Evolutionary conservation across 2,797 vertebrate genomes (phyloP), one percentile per base, ranked within the genome.

Genomic region (Anabacerthia variegaticeps): DNA sequence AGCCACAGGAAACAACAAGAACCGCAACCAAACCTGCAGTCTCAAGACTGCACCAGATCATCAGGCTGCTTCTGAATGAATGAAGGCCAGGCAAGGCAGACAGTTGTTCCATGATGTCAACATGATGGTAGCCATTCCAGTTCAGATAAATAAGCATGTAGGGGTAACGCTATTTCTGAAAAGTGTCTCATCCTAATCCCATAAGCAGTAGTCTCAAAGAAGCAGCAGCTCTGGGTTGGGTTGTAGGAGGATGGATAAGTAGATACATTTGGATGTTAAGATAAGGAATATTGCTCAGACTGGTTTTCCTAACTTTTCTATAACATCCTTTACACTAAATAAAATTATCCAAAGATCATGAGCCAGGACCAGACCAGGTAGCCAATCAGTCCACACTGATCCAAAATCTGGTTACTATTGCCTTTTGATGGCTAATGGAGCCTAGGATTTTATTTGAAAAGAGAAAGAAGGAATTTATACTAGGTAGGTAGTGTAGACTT

Each of bases 1-100:
- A 81, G 6, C 3, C 10, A 10, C 4, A 37, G 32, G 20, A 81
- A 89, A n/a, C 24, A 71, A 4, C 24, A 71, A 4, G 16, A 58
- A 77, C 4, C 51, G 12, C 7, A 92, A 34, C 4, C 2, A 39
- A 68, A 61, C 34, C 17, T 66, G 7, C 2, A 14, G 17, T 27
- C 41, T 82, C 17, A 30, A 5, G 12, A 20, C 13, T 14, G 11
- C 0, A 0, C n/a, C 19, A 22, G n/a, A 76, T 32, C 14, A 7
- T 39, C 66, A 58, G 27, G 4, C 39, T 59, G 12, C 16, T 41
- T 20, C 27, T 8, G 15, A 76, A 55, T 9, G 15, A 76, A 55
- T 5, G 28, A 78, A 75, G 28, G 12, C 2, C 32, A 49, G 20
- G 26, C 7, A 52, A 67, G n/a, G 15, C 67, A 87, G 28, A 21